A percentile compares a stretch with the other conserved stretches of the same genome.
Conservation (phyloP, 2,113 vertebrate genomes). For the Prionailurus bengalensis region DNA sequence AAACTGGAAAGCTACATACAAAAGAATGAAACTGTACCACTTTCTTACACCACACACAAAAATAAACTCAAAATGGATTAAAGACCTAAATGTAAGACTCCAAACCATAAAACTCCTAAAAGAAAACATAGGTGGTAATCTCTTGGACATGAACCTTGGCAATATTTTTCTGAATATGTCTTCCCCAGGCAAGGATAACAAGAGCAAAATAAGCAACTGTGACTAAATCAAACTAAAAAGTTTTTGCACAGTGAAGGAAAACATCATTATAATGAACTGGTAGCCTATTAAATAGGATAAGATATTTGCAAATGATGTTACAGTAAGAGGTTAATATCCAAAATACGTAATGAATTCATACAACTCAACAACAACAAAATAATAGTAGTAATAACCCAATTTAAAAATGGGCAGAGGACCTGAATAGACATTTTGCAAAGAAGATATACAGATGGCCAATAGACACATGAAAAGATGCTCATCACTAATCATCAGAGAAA, state of each 20-base stretch:
- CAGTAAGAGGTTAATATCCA: neutral
- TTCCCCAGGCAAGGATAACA: neutral
- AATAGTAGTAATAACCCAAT: neutral
- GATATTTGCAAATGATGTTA: neutral
- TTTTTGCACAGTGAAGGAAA: neutral
- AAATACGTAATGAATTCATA: neutral
- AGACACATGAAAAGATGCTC: neutral
- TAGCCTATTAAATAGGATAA: neutral
- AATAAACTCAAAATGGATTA: neutral
- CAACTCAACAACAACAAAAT: neutral
- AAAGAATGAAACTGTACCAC: neutral
- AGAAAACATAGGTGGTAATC: neutral
- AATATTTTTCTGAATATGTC: neutral
- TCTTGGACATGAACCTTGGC: neutral
- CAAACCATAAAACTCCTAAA: neutral
- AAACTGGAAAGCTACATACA: neutral
- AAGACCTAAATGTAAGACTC: neutral
- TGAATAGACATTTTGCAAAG: neutral
- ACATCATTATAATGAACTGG: neutral
- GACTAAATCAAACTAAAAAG: neutral
- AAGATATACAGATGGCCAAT: neutral
- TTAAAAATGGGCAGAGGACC: neutral
- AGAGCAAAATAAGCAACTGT: neutral
- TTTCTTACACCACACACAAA: neutral
- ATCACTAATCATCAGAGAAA: neutral